Percentiles rank a stretch among this genome's conserved stretches.
Evolutionary conservation across 2,888 invertebrate species (phyloP).

Genomic region (Orthosia cruda): DNA sequence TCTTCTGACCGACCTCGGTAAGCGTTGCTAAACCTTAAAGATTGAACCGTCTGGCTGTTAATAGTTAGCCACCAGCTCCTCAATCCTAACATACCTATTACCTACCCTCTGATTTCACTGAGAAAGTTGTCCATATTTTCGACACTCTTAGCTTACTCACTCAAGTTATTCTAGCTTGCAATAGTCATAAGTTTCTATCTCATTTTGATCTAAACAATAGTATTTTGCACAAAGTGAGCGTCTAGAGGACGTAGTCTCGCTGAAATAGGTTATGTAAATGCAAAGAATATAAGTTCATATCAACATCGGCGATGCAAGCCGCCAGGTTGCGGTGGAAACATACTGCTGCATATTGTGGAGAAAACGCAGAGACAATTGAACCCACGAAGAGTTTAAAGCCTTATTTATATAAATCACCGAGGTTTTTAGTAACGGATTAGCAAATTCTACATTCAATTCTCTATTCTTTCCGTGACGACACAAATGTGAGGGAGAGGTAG

Average conservation of each 20-base stretch:
- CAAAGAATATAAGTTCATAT: constrained; percentile 85
- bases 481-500: too few species aligned
- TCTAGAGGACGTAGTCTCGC: constrained; percentile 66
- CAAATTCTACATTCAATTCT: too few species aligned
- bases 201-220: constrained; percentile 60
- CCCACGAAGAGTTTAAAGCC: too few species aligned
- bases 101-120: neutral
- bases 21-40: neutral
- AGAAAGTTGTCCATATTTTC: neutral
- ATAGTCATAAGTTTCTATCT: constrained; percentile 53
- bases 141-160: constrained; percentile 19
- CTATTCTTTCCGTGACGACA: too few species aligned
- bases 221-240: constrained; percentile 58
- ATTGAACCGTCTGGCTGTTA: too few species aligned
- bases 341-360: constrained; percentile 56
- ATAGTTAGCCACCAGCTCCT: too few species aligned
- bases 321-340: constrained; percentile 78
- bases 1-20: neutral
- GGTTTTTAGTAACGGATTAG: too few species aligned
- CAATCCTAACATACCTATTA: neutral
- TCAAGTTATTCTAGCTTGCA: constrained; percentile 24
- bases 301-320: constrained; percentile 81
- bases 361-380: neutral
- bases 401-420: too few species aligned
- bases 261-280: constrained; percentile 86